phyloP scores from a whole-genome alignment of 2,113 vertebrate genomes.

The Microcebus griseorufus region DNA sequence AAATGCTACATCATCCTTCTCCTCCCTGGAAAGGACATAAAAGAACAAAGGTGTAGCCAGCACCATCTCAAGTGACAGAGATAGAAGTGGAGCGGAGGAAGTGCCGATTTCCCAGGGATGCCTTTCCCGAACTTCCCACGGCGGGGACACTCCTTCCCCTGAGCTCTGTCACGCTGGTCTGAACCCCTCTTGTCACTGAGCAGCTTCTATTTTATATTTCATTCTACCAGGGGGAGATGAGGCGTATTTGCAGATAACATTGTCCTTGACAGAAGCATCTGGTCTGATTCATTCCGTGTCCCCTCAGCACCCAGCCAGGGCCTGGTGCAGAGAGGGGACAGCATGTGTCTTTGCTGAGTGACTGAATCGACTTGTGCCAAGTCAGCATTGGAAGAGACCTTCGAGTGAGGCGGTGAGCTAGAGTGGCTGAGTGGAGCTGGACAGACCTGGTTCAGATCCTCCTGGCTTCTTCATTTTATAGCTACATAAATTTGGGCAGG shows the following conservation, averaged over 20 bases:
- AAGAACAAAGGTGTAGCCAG: background rate
- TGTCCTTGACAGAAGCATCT: background rate
- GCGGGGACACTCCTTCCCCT: background rate
- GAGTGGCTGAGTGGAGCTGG: too few relatives aligned
- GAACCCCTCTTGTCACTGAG: background rate
- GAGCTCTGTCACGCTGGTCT: background rate
- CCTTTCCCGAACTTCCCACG: background rate
- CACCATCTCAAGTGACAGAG: background rate
- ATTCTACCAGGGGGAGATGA: background rate
- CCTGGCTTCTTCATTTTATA: background rate
- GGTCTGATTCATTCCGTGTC: background rate
- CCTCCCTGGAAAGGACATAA: background rate
- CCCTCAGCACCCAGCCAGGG: background rate
- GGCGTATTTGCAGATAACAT: background rate
- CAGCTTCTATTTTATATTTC: background rate
- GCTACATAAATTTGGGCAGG: background rate
- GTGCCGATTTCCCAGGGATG: background rate
- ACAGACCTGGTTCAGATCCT: background rate
- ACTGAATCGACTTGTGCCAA: background rate
- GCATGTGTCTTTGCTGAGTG: background rate
- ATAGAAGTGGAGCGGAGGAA: background rate
- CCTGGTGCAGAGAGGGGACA: background rate
- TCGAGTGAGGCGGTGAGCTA: background rate
- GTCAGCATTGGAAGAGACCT: background rate
- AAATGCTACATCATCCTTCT: conserved; percentile 47